Evolutionary conservation across 2,113 vertebrate genomes (phyloP).

Genomic region (Podarcis raffonei): DNA sequence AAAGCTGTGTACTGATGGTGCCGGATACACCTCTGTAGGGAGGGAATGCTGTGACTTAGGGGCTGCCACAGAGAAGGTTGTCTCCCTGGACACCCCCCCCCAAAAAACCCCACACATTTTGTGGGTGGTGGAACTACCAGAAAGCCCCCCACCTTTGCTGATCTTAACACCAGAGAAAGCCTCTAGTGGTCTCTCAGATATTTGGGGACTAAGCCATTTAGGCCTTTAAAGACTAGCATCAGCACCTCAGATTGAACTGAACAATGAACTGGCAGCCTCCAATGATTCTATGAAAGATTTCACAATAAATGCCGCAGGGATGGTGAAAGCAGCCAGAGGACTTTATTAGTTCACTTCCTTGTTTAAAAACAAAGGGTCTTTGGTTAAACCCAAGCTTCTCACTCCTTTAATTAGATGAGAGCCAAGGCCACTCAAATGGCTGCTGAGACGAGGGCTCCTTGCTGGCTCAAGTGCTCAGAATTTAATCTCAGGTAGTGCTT

Average conservation of each 20-base stretch:
- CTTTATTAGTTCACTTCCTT: slow-evolving; percentile 42
- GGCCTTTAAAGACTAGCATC: no score
- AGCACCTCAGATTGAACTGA: slow-evolving; percentile 18
- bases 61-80: no score
- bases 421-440: slow-evolving; percentile 62
- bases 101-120: no score
- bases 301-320: slow-evolving; percentile 24
- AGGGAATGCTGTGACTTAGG: no score
- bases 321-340: slow-evolving; percentile 27
- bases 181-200: no score
- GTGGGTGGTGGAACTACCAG: no score
- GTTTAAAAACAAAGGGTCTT: slow-evolving; percentile 69
- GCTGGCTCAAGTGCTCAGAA: slow-evolving; percentile 65
- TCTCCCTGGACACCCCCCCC: no score
- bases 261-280: neutral
- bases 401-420: slow-evolving; percentile 67
- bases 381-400: slow-evolving; percentile 71
- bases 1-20: neutral
- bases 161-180: neutral
- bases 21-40: no score
- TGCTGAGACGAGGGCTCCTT: slow-evolving; percentile 64
- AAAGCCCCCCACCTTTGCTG: no score
- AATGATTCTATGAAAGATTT: neutral
- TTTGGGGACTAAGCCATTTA: no score
- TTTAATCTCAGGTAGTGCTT: slow-evolving; percentile 69